Percentiles rank a stretch among this genome's conserved stretches.
These are phyloP conservation scores for Plagodis dolabraria DNA, from an alignment of 2,888 invertebrate genomes.

Conservation along the genomic window DNA sequence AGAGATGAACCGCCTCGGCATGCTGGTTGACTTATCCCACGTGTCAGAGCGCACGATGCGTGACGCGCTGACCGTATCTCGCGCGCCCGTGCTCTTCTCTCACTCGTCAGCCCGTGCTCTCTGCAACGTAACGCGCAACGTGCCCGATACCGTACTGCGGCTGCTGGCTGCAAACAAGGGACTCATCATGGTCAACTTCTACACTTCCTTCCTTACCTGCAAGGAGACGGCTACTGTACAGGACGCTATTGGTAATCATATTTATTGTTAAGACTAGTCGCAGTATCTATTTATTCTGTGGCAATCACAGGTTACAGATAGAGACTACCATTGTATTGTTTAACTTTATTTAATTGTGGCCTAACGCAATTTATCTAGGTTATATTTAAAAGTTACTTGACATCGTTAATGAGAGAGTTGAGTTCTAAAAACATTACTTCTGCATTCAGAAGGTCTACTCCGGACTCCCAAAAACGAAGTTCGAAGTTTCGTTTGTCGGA, in stretches of 20 bases:
- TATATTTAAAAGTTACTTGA: no score
- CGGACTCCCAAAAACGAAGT: neutral
- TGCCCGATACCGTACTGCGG: slow-evolving; percentile 90
- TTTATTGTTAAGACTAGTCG: no score
- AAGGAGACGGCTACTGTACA: slow-evolving; percentile 90
- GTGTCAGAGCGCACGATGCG: slow-evolving; percentile 93
- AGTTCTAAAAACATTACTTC: no score
- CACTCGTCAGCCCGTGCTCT: slow-evolving; percentile 93
- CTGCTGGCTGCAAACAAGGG: slow-evolving; percentile 91
- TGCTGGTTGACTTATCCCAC: slow-evolving; percentile 94
- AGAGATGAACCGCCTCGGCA: slow-evolving; percentile 95
- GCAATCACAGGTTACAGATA: no score
- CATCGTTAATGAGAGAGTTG: no score
- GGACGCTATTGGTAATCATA: slow-evolving; percentile 89
- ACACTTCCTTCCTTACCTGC: slow-evolving; percentile 91
- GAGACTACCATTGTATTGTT: no score
- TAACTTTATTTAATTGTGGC: no score
- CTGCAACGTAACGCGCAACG: slow-evolving; percentile 92
- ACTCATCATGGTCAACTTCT: slow-evolving; percentile 95
- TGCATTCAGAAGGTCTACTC: no score
- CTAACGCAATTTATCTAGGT: no score
- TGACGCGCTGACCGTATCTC: slow-evolving; percentile 90
- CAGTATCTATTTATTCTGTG: no score
- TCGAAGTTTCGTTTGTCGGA: neutral
- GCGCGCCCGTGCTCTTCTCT: slow-evolving; percentile 94